Base-by-base conservation (phyloP, 2,888 invertebrate genomes). In the Lysandra bellargus region DNA sequence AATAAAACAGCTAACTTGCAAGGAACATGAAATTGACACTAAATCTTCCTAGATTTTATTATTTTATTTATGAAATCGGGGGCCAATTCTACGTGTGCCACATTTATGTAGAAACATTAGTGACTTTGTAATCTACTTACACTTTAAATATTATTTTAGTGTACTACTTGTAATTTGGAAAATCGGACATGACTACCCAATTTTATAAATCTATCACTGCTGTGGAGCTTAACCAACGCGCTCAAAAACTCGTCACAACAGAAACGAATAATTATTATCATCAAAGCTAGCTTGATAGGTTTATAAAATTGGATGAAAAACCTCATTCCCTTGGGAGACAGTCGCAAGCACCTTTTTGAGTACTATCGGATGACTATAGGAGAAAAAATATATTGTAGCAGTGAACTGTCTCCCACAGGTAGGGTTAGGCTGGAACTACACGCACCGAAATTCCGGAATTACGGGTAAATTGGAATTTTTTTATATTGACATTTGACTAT, bases 61-160 rank as follows among this genome's bases (percentile, higher is more conserved):
- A 5, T 74, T 76, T 76, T 57, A 37, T 76, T 76, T 53, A 23
- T 9, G 7, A 76, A 76, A 30, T 76, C 53, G 33, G 76, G 75
- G 76, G 76, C 76, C 76, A 76, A 76, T 76, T 76, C 53, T 33
- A 76, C 12, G 33, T 33, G 76, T 76, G 76, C 76, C 76, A 76
- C 76, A 76, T 76, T 57, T 76, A 33, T 57, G 76, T 76, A 76
- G 76, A 53, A 57, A 57, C 23, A 17, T 33, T 69, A 69, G 33
- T 69, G 14, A 69, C 4, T 69, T 33, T 69, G 1, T 69, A 33
- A 69, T 69, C 69, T 69, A 69, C 61, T 23, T 61, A 61, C 17
- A 14, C 17, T 69, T 33, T 69, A 9, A 4, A 12, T 69, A 33
- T 33, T 69, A 14, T 69, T 37, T 33, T 69, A 33, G 30, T 64